Conservation (phyloP, 2,888 invertebrate genomes). For the Apoda limacodes region DNA sequence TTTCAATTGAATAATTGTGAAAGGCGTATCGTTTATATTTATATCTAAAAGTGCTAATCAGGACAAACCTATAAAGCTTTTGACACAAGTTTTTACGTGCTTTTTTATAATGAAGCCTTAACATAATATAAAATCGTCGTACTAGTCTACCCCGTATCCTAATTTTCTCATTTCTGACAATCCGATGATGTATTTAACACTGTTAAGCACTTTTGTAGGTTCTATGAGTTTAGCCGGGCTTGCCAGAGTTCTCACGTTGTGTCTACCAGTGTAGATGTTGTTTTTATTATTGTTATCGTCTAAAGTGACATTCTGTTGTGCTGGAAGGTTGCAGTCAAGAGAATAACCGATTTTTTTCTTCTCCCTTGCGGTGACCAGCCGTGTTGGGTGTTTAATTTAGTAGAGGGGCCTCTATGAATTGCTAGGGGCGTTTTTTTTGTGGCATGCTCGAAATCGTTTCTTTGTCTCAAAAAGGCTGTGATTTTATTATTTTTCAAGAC, state of each 20-base stretch:
- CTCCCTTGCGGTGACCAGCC: constrained; percentile 17
- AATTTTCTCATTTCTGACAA: constrained; percentile 19
- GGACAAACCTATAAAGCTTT: constrained; percentile 7
- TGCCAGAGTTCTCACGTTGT: constrained; percentile 14
- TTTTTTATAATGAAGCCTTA: constrained; percentile 15
- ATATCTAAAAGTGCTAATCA: neutral
- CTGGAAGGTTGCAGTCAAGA: constrained; percentile 18
- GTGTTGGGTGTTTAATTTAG: neutral
- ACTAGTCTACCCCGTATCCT: constrained; percentile 15
- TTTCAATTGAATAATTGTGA: neutral
- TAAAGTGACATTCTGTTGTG: neutral
- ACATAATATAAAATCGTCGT: constrained; percentile 13
- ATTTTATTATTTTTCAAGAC: neutral
- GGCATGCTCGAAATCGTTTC: neutral
- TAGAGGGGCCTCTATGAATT: neutral
- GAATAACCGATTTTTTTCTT: neutral
- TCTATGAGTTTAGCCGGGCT: constrained; percentile 8
- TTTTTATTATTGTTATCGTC: constrained; percentile 1
- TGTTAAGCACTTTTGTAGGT: constrained; percentile 14
- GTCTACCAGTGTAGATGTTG: constrained; percentile 9
- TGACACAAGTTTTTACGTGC: constrained; percentile 12
- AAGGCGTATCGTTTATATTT: neutral
- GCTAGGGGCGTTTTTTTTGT: neutral
- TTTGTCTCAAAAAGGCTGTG: neutral
- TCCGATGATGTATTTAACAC: constrained; percentile 20